These are phyloP conservation scores for Microctonus hyperodae DNA, from an alignment of 2,888 invertebrate species.

Conservation along the genomic window DNA sequence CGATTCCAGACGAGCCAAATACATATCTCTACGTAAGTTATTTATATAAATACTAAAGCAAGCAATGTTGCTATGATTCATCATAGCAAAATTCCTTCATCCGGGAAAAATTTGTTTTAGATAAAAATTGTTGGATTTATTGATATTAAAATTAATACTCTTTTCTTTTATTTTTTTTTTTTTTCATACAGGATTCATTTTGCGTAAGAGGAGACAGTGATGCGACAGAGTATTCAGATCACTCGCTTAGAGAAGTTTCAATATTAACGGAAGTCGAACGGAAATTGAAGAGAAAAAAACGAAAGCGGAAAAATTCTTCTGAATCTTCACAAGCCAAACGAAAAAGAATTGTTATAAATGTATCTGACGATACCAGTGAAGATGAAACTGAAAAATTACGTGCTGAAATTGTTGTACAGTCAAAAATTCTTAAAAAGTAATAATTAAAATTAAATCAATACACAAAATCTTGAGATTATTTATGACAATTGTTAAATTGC, in stretches of 20 bases:
- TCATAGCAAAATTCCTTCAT: too few species aligned
- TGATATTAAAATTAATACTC: too few species aligned
- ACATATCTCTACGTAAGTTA: slow-evolving; percentile 53
- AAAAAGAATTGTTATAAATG: slow-evolving; percentile 31
- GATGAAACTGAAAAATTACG: slow-evolving; percentile 53
- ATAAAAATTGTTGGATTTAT: too few species aligned
- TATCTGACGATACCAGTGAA: slow-evolving; percentile 38
- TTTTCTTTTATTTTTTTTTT: slow-evolving; percentile 12
- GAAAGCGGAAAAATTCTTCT: slow-evolving; percentile 38
- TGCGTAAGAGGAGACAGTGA: slow-evolving; percentile 46
- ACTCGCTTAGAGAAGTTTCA: slow-evolving; percentile 31
- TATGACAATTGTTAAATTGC: neutral
- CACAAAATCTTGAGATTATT: too few species aligned
- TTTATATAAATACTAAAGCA: too few species aligned
- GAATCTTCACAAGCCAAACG: slow-evolving; percentile 27
- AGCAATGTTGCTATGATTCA: too few species aligned
- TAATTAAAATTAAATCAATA: slow-evolving; percentile 1
- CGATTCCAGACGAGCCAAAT: slow-evolving; percentile 40
- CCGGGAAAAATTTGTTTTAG: too few species aligned
- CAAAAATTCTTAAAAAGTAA: slow-evolving; percentile 32
- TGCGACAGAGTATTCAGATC: slow-evolving; percentile 17
- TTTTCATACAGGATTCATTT: slow-evolving; percentile 51
- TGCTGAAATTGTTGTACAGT: slow-evolving; percentile 47
- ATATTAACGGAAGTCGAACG: slow-evolving; percentile 44
- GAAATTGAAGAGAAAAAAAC: slow-evolving; percentile 37